Evolutionary conservation across 1,140 invertebrate genomes (phyloP).

Genomic region (Colletes gigas): DNA sequence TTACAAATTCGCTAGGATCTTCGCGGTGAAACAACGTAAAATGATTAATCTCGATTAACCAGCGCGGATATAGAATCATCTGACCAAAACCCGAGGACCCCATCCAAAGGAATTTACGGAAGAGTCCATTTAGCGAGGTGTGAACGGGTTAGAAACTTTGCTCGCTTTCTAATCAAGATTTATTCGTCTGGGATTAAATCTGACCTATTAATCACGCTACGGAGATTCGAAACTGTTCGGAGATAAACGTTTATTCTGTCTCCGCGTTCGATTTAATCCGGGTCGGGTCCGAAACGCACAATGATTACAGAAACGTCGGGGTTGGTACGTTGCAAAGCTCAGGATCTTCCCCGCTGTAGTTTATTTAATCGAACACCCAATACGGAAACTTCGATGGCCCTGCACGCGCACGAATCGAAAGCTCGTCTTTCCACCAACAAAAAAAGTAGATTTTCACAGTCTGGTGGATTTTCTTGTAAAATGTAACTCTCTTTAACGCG

Average conservation of each 20-base stretch:
- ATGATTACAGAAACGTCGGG: background rate
- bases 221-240: conserved; percentile 8
- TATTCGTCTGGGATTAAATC: conserved; percentile 33
- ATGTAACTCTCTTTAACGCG: background rate
- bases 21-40: no score
- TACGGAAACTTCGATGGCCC: background rate
- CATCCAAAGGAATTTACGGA: conserved; percentile 10
- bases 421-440: background rate
- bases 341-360: background rate
- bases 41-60: background rate
- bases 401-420: background rate
- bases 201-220: conserved; percentile 28
- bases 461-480: conserved; percentile 2
- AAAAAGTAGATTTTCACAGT: background rate
- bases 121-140: conserved; percentile 6
- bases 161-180: conserved; percentile 33
- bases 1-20: no score
- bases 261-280: conserved; percentile 7
- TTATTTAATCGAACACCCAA: background rate
- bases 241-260: conserved; percentile 20
- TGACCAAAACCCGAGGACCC: background rate
- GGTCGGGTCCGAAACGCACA: background rate
- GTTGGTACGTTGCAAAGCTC: background rate
- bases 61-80: background rate
- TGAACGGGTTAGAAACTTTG: conserved; percentile 35